Base-by-base conservation (phyloP, 2,797 vertebrate species). In the Pangasius krempfi region DNA sequence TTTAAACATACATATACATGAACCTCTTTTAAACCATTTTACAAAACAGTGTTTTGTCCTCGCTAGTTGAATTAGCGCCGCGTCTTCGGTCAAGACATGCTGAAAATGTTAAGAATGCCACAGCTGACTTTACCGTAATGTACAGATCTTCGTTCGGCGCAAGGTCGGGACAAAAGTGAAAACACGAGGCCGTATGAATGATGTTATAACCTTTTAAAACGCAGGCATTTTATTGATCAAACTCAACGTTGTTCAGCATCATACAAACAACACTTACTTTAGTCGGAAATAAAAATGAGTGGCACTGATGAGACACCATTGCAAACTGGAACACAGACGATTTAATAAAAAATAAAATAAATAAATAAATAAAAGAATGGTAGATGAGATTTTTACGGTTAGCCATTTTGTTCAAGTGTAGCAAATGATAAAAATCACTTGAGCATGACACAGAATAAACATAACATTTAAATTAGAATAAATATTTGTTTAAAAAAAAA, bases 151-250 rank as follows among this genome's bases (percentile, higher is more conserved):
- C 86, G 1, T 72, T 44, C 27, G 86, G 47, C 13, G 14, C 4
- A 2, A 70, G 30, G 68, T 54, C 54, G 13, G 20, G 52, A 89
- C 70, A 79, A 86, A 86, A 93, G 92, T 91, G 90, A 93, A 93
- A 90, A 93, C 91, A 93, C 90, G 90, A 90, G 92, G 89, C 89
- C 89, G 90, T 90, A 85, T 84, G 82, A 90, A 91, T 70, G 86
- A 87, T 87, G 87, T 90, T 84, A 89, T 80, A 68, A 84, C 90
- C 88, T 88, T 91, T 89, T 76, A 89, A 76, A 90, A 82, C 40
- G 90, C 33, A 91, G 87, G 91, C 88, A 87, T 93, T 93, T 93
- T 93, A 93, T 93, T 93, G 91, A 92, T 82, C 87, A 91, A 89
- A 52, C 89, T 92, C 89, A 89, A 54, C 5, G 64, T 40, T 87